Evolutionary conservation across 2,797 vertebrate species (phyloP).

Genomic region (Glyptemys insculpta): DNA sequence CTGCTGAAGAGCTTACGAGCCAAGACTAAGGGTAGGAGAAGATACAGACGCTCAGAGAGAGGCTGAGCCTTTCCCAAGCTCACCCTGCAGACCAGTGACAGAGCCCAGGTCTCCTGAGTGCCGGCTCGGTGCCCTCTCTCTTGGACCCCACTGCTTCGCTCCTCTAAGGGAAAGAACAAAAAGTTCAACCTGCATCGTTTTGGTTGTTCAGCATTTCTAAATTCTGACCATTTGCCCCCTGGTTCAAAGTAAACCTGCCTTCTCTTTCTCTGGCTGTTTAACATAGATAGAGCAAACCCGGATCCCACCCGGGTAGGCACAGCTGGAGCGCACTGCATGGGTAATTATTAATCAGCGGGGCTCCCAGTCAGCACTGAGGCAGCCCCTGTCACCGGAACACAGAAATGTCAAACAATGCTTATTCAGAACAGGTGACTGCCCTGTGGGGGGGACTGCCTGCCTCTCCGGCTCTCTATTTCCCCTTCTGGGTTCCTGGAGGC

Average conservation of each 20-base stretch:
- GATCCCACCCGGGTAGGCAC: neutral
- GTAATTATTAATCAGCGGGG: constrained; percentile 56
- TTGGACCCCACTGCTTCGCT: neutral
- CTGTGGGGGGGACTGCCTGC: neutral
- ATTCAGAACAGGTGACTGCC: neutral
- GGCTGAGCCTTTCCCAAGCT: rapidly evolving
- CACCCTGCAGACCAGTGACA: neutral
- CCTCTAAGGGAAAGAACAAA: constrained; percentile 53
- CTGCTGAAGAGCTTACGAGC: constrained; percentile 40
- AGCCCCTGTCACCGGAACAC: neutral
- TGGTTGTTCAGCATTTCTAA: constrained; percentile 68
- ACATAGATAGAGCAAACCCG: neutral
- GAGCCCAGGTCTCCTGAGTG: neutral
- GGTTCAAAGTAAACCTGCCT: constrained; percentile 74
- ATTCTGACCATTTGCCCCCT: constrained; percentile 63
- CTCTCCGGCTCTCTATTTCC: neutral
- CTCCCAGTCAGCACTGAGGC: neutral
- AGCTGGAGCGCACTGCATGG: neutral
- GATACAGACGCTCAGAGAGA: neutral
- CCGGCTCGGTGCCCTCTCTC: constrained; percentile 7
- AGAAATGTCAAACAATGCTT: neutral
- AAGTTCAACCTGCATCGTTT: constrained; percentile 43
- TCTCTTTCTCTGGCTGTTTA: constrained; percentile 13
- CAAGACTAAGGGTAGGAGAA: constrained; percentile 16
- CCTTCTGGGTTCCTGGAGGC: neutral